Percentiles rank a stretch among this genome's conserved stretches.
Evolutionary conservation across 2,113 vertebrate species (phyloP).

Genomic region (Coptodon rendalli): DNA sequence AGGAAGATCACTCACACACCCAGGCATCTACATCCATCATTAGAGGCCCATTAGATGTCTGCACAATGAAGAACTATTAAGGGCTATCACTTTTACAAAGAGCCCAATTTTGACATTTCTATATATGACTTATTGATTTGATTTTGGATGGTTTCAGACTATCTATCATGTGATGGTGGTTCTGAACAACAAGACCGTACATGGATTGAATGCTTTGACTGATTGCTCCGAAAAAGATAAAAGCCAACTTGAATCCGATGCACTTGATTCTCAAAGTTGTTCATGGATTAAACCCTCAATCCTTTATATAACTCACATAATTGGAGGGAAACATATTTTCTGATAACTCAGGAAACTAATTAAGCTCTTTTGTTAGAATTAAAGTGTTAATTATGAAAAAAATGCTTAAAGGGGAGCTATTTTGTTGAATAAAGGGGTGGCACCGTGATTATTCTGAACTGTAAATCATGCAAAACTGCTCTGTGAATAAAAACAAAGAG

Average conservation of each 20-base stretch:
- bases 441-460: neutral
- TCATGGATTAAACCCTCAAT: neutral
- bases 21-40: constrained; percentile 50
- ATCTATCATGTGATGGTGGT: constrained; percentile 17
- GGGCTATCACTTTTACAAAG: constrained; percentile 45
- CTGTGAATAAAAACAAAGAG: neutral
- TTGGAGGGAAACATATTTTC: neutral
- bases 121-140: constrained; percentile 54
- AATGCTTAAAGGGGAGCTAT: neutral
- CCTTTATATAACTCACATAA: neutral
- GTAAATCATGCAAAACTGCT: neutral
- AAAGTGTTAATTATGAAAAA: neutral
- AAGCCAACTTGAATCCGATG: neutral
- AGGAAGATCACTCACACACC: constrained; percentile 39
- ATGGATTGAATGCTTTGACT: neutral
- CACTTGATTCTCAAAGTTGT: neutral
- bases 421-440: neutral
- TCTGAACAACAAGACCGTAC: constrained; percentile 18
- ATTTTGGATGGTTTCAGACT: constrained; percentile 3
- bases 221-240: neutral
- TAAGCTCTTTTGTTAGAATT: neutral
- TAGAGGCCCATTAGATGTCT: constrained; percentile 34
- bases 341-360: neutral
- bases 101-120: constrained; percentile 45
- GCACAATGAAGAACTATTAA: constrained; percentile 44